A percentile compares a stretch with the other conserved stretches of the same genome.
Evolutionary conservation across 2,797 vertebrate genomes (phyloP).

Genomic region (Clarias fuscus): DNA sequence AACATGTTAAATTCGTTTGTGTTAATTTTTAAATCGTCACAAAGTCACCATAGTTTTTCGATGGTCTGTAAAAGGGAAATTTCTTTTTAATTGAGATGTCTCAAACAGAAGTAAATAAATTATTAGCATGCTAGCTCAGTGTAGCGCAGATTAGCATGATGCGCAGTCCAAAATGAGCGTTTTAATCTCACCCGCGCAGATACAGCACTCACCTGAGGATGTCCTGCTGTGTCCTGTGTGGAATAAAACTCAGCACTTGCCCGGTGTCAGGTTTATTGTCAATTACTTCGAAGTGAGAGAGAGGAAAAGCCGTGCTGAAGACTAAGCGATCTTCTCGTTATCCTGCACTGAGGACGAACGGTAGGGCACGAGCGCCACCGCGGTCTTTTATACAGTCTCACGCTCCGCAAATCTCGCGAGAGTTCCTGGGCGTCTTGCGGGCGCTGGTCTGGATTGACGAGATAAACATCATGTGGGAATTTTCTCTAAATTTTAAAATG

Average conservation of each 20-base stretch:
- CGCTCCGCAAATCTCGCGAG: background rate
- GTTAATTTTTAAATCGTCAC: no score
- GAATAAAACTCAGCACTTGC: no score
- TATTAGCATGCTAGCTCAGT: background rate
- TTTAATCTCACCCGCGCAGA: background rate
- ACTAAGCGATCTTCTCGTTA: constrained; percentile 60
- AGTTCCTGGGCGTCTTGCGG: background rate
- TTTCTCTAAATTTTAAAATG: no score
- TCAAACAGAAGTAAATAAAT: background rate
- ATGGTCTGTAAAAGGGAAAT: background rate
- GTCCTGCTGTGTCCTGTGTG: background rate
- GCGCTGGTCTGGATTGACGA: no score
- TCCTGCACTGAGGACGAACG: constrained; percentile 86
- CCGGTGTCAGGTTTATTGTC: background rate
- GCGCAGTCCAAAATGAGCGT: background rate
- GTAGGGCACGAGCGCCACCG: constrained; percentile 58
- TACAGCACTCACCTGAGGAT: background rate
- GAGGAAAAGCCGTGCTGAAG: background rate
- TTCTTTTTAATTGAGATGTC: background rate
- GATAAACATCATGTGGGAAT: no score
- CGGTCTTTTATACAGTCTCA: constrained; percentile 39
- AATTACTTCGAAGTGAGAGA: background rate
- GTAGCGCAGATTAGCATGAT: background rate
- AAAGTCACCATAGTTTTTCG: no score
- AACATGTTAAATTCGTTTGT: background rate